Base-by-base conservation (phyloP, 2,888 invertebrate species). In the Elmis aenea region DNA sequence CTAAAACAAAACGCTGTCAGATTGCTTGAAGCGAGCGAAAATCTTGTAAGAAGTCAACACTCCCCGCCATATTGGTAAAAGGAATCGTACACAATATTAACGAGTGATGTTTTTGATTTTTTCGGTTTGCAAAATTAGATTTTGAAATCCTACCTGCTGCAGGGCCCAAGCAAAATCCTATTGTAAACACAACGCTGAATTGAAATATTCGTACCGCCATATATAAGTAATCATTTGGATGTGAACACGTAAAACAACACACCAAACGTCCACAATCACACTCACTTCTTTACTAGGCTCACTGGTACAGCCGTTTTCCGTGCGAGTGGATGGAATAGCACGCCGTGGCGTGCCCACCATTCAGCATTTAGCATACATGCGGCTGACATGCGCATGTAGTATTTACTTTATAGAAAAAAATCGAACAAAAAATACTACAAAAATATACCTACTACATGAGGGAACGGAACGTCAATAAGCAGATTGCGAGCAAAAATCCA, bases 161-260 rank as follows among this genome's bases (percentile, higher is more conserved):
- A 54, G 57, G 54, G 53, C 54, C 56, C 49, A 57, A 44, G 31
- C 32, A 52, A 50, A 62, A 60, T 62, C 67, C 70, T 71, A 76
- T 69, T 70, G 74, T 66, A 71, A 73, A 72, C 71, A 75, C 69
- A 71, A 75, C 75, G 71, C 71, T 71, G 77, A 80, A 75, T 75
- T 76, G 78, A 74, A 79, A 75, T 74, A 79, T 77, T 79, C 77
- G 77, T 76, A 81, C 76, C 81, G 83, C 83, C 83, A 83, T 82
- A 80, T 76, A 79, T 79, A 74, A 75, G 74, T 74, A 74, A 74
- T 76, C 81, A 81, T 81, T 78, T 78, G 79, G 75, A 64, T 61
- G 38, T 26, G 39, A 39, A 43, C 34, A 43, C 35, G 57, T 55
- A 73, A 59, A 56, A n/a, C n/a, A 54, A 55, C 55, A 52, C 53